Evolutionary conservation across 2,888 invertebrate genomes (phyloP).

Genomic region (Phyllotreta striolata): DNA sequence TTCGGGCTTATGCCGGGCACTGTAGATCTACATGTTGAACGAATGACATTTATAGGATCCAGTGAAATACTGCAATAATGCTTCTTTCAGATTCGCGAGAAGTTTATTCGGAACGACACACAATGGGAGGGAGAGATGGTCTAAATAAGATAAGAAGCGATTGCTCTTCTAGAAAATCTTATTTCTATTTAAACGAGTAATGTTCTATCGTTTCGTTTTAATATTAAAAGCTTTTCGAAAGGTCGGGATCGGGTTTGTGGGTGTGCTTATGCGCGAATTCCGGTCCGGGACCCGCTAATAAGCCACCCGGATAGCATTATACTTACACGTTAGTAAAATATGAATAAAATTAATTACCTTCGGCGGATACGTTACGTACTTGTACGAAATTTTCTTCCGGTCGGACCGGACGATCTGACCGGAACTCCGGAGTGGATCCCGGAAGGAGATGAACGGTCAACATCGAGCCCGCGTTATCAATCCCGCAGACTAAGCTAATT

Average conservation of each 20-base stretch:
- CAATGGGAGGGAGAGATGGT: neutral
- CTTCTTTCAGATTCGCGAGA: slow-evolving; percentile 15
- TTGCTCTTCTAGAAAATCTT: too few species aligned
- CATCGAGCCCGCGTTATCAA: too few species aligned
- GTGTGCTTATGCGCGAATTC: too few species aligned
- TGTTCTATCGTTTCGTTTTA: too few species aligned
- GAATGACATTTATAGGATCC: slow-evolving; percentile 48
- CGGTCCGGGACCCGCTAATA: too few species aligned
- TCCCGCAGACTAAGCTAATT: too few species aligned
- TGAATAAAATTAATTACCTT: slow-evolving; percentile 25
- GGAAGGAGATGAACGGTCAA: slow-evolving; percentile 13
- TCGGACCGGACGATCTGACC: slow-evolving; percentile 9
- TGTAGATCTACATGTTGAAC: slow-evolving; percentile 42
- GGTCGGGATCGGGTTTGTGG: too few species aligned
- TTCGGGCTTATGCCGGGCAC: slow-evolving; percentile 47
- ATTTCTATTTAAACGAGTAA: too few species aligned
- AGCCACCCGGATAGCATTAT: neutral
- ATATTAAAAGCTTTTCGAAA: too few species aligned
- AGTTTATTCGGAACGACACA: slow-evolving; percentile 1
- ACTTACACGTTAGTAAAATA: slow-evolving; percentile 23
- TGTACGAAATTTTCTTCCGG: slow-evolving; percentile 27
- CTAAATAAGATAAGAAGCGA: too few species aligned
- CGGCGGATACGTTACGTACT: slow-evolving; percentile 12
- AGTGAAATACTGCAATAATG: slow-evolving; percentile 19
- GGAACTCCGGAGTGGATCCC: slow-evolving; percentile 24